Base-by-base conservation (phyloP, 2,797 vertebrate species). In the Trematomus bernacchii region DNA sequence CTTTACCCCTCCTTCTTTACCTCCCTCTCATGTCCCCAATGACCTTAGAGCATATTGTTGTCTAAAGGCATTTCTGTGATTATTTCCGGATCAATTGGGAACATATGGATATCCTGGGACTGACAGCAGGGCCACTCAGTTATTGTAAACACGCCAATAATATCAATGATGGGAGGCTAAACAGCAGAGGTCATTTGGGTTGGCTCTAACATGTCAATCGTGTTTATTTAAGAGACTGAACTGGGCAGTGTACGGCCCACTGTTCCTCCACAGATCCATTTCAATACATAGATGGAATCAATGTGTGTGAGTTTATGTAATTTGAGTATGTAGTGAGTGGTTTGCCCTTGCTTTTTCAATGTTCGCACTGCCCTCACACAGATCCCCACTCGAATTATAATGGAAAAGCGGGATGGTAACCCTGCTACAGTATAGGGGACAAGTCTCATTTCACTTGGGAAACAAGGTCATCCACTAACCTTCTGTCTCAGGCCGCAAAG, bases 131-230 rank as follows among this genome's bases (percentile, higher is more conserved):
- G 63, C 68, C 66, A 44, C 77, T 82, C 73, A 68, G 79, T 77
- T 79, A 88, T 77, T 86, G 89, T 89, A 93, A 92, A 92, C 86
- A 88, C 8, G 67, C 78, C 93, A 90, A 91, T 92, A 92, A 88
- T 84, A 81, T 92, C 90, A 90, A 90, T 90, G 64, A 82, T 70
- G 50, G 71, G 27, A 73, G 82, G 61, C 84, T 87, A 83, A 91
- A 77, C 80, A 69, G 83, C 79, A 88, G 86, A 87, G 88, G 85
- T 89, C 81, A 14, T 77, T 80, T 61, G 82, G 61, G 75, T 78
- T 70, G 74, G 63, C 65, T 87, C 76, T 85, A 90, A 93, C 92
- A 90, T 84, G 85, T 94, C 90, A 86, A 90, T 94, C 84, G 81
- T 90, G 83, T 84, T 89, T 90, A 82, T 92, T 90, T 88, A 88